A percentile compares a stretch with the other conserved stretches of the same genome.
Conservation (phyloP, 2,113 vertebrate genomes). For the Gnathonemus echidnorhynchus region DNA sequence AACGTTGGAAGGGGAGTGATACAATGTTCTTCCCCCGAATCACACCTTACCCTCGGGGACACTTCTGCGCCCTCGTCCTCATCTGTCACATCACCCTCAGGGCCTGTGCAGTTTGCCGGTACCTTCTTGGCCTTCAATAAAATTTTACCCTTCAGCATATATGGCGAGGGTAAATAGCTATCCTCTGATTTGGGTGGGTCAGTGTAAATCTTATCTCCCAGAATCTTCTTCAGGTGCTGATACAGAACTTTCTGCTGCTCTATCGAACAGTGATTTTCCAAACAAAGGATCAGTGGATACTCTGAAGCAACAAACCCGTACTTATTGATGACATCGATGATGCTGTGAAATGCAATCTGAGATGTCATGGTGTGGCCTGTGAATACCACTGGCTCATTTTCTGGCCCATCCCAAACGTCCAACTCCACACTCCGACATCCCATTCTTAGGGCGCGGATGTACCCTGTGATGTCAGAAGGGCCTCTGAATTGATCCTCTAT, state of each 20-base stretch:
- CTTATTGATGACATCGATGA: slow-evolving; percentile 90
- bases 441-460: slow-evolving; percentile 96
- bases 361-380: slow-evolving; percentile 96
- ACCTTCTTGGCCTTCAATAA: slow-evolving; percentile 91
- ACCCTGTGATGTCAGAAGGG: slow-evolving; percentile 95
- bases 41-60: slow-evolving; percentile 80
- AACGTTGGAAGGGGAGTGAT: slow-evolving; percentile 68
- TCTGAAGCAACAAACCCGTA: slow-evolving; percentile 91
- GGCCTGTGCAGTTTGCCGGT: slow-evolving; percentile 67
- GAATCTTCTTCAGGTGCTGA: slow-evolving; percentile 89
- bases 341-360: slow-evolving; percentile 87
- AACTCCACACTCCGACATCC: slow-evolving; percentile 90
- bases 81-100: slow-evolving; percentile 91
- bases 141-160: slow-evolving; percentile 80
- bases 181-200: slow-evolving; percentile 76
- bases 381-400: slow-evolving; percentile 92
- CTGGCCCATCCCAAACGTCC: slow-evolving; percentile 94
- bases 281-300: slow-evolving; percentile 85
- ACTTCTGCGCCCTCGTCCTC: slow-evolving; percentile 95
- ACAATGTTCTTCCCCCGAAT: slow-evolving; percentile 68
- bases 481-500: slow-evolving; percentile 97
- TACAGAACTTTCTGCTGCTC: slow-evolving; percentile 96
- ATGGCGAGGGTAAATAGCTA: slow-evolving; percentile 82
- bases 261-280: slow-evolving; percentile 95
- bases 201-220: slow-evolving; percentile 79